phyloP scores from a whole-genome alignment of 1,140 invertebrate species.

The Holcopasites calliopsidis region DNA sequence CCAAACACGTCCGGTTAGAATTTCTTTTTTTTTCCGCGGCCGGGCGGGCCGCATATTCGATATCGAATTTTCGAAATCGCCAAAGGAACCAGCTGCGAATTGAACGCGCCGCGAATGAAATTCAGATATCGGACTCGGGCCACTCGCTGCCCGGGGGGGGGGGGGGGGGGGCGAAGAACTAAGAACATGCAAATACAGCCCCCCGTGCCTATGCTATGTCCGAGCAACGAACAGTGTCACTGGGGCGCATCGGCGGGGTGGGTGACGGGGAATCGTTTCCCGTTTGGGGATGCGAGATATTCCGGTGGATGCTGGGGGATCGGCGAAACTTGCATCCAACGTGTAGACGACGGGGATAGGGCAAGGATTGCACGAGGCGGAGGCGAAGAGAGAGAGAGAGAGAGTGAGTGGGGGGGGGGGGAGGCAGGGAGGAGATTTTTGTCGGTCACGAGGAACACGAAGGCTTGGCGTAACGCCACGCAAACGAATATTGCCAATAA shows the following conservation, averaged over 20 bases:
- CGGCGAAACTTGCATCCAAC: slow-evolving; percentile 15
- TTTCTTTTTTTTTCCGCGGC: no score
- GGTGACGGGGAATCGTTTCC: slow-evolving; percentile 5
- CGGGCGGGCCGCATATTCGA: neutral
- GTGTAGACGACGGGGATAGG: slow-evolving; percentile 2
- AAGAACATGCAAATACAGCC: slow-evolving; percentile 1
- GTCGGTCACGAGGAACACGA: slow-evolving; percentile 52
- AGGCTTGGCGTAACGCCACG: slow-evolving; percentile 62
- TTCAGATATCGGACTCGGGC: slow-evolving; percentile 1
- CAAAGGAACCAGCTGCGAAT: slow-evolving; percentile 8
- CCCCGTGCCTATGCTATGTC: neutral
- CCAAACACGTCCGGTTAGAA: neutral
- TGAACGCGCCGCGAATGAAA: neutral
- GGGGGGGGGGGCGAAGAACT: neutral
- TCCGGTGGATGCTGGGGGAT: neutral
- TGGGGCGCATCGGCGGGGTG: slow-evolving; percentile 22
- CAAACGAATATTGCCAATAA: slow-evolving; percentile 72
- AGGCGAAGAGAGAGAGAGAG: neutral
- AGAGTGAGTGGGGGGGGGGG: no score
- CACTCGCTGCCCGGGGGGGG: neutral
- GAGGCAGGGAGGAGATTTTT: slow-evolving; percentile 50
- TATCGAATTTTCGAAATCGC: slow-evolving; percentile 2
- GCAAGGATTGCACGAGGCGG: slow-evolving; percentile 15
- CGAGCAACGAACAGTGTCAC: slow-evolving; percentile 23
- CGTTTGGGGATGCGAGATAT: neutral